Percentiles rank a stretch among this genome's conserved stretches.
These are phyloP conservation scores for Passer montanus DNA, from an alignment of 2,113 vertebrate genomes.

Conservation along the genomic window DNA sequence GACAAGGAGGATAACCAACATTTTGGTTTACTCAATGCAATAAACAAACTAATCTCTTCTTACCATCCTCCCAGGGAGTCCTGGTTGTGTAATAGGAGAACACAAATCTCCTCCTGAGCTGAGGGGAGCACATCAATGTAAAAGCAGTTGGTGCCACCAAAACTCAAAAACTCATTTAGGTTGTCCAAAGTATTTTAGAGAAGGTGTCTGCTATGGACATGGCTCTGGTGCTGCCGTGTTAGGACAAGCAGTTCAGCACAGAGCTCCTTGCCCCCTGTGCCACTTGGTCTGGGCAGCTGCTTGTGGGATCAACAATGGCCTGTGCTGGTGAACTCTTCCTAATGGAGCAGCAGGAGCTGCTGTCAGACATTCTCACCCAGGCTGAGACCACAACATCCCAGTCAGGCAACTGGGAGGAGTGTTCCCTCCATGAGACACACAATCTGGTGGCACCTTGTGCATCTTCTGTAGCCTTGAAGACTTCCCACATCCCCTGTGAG, in stretches of 20 bases:
- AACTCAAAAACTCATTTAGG: neutral
- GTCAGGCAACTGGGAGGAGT: neutral
- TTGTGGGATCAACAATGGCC: neutral
- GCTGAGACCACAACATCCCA: neutral
- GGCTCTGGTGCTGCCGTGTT: accelerated
- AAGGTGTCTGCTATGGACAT: neutral
- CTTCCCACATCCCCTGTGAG: neutral
- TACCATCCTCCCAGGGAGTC: neutral
- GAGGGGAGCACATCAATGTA: neutral
- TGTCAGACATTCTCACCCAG: neutral
- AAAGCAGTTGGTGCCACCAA: neutral
- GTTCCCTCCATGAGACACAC: accelerated
- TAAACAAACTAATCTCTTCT: slow-evolving; percentile 35
- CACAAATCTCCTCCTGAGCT: neutral
- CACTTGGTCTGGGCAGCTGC: neutral
- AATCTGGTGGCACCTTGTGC: neutral
- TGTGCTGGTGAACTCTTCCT: neutral
- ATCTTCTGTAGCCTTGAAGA: neutral
- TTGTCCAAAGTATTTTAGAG: neutral
- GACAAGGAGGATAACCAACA: neutral
- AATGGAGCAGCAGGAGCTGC: neutral
- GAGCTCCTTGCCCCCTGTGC: neutral
- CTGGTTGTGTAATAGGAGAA: neutral
- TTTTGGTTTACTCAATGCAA: neutral
- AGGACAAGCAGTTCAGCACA: neutral